These are phyloP conservation scores for Cheilosia vulpina DNA, from an alignment of 2,888 invertebrate genomes.

Conservation along the genomic window DNA sequence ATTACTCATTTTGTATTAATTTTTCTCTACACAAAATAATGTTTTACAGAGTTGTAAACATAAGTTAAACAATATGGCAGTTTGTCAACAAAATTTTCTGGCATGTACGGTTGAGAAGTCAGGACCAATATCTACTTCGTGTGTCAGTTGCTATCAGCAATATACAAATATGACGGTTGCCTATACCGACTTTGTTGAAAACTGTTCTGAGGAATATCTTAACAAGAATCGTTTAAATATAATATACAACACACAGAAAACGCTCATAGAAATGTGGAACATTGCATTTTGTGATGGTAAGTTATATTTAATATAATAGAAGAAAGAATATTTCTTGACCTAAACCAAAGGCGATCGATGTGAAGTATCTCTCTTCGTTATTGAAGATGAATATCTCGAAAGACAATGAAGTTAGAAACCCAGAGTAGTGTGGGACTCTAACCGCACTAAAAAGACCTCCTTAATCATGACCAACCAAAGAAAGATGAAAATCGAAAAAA, in stretches of 20 bases:
- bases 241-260: constrained; percentile 32
- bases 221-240: constrained; percentile 46
- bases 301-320: neutral
- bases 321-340: too few species aligned
- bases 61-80: neutral
- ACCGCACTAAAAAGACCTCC: too few species aligned
- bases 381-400: too few species aligned
- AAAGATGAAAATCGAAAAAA: too few species aligned
- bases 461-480: too few species aligned
- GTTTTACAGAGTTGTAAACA: neutral
- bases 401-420: too few species aligned
- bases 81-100: neutral
- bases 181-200: neutral
- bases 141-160: accelerated
- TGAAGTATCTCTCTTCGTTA: too few species aligned
- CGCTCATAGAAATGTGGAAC: constrained; percentile 39
- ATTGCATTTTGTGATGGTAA: constrained; percentile 62
- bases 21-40: neutral
- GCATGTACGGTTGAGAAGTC: neutral
- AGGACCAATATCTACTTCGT: neutral
- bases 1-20: neutral
- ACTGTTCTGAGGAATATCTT: constrained; percentile 23
- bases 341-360: too few species aligned
- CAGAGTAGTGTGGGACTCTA: too few species aligned
- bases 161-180: neutral